Percentiles rank a stretch among this genome's conserved stretches.
Evolutionary conservation across 2,113 vertebrate species (phyloP).

Genomic region (Eulacestoma nigropectus): DNA sequence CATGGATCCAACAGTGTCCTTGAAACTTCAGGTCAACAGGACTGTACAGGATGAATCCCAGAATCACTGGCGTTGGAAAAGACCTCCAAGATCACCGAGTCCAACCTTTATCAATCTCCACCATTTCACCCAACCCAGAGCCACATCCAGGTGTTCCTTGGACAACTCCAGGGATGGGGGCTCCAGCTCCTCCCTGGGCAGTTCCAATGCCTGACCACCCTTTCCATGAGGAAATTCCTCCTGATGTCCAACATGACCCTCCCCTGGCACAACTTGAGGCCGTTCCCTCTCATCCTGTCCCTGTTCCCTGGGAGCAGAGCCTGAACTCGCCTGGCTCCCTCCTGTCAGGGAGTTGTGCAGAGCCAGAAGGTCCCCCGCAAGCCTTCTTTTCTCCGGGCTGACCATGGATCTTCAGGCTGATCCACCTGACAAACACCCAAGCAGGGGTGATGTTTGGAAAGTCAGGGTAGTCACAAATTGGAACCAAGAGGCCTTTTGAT

Average conservation of each 20-base stretch:
- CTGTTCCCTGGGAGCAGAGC: neutral
- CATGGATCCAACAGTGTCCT: neutral
- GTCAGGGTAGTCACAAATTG: neutral
- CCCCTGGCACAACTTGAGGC: neutral
- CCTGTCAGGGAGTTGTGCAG: neutral
- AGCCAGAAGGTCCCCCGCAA: neutral
- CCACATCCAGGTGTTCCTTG: neutral
- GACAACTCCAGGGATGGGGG: neutral
- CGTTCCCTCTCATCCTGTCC: neutral
- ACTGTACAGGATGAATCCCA: neutral
- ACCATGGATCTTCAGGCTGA: fast-evolving
- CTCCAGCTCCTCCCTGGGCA: neutral
- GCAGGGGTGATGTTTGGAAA: neutral
- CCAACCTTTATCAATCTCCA: neutral
- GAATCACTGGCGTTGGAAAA: neutral
- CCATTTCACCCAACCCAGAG: neutral
- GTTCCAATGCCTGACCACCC: neutral
- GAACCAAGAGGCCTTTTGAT: neutral
- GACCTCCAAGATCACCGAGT: neutral
- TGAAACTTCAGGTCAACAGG: neutral
- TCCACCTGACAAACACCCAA: neutral
- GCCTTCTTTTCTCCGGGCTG: neutral
- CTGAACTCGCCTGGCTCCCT: fast-evolving
- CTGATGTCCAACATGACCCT: neutral
- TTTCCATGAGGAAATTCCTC: neutral